Percentiles rank a stretch among this genome's conserved stretches.
phyloP scores from a whole-genome alignment of 2,888 invertebrate genomes.

The Cosmia pyralina region DNA sequence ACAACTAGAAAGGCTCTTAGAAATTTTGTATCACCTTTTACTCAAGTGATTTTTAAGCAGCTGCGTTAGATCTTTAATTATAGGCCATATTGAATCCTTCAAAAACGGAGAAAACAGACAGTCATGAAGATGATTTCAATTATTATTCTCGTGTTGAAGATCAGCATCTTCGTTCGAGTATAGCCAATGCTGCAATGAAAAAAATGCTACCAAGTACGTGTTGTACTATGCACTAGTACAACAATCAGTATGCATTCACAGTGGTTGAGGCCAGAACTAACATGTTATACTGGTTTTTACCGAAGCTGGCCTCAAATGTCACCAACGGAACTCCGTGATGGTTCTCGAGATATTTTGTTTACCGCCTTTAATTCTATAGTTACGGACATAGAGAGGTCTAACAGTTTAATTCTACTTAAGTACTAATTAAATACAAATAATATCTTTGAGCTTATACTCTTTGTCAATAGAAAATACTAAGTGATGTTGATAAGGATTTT shows the following conservation, averaged over 20 bases:
- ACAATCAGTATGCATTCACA: slow-evolving; percentile 27
- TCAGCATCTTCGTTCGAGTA: too few species aligned
- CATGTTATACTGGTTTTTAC: slow-evolving; percentile 49
- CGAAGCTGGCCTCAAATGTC: slow-evolving; percentile 53
- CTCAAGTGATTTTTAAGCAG: too few species aligned
- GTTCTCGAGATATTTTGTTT: slow-evolving; percentile 41
- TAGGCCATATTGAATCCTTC: not conserved
- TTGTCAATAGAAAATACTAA: slow-evolving; percentile 4
- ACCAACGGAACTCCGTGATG: slow-evolving; percentile 53
- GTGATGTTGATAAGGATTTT: not conserved
- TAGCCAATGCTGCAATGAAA: not conserved
- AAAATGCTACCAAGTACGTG: not conserved
- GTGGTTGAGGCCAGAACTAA: slow-evolving; percentile 50
- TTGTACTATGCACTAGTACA: not conserved
- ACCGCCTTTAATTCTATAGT: not conserved
- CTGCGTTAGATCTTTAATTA: too few species aligned
- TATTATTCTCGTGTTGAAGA: not conserved
- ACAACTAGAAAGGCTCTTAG: too few species aligned
- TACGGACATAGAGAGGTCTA: not conserved
- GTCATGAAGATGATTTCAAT: not conserved
- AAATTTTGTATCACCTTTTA: too few species aligned
- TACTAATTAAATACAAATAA: slow-evolving; percentile 24
- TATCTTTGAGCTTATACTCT: not conserved
- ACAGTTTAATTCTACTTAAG: slow-evolving; percentile 3
- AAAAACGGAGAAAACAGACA: not conserved